Percentiles rank a stretch among this genome's conserved stretches.
Conservation (phyloP, 2,113 vertebrate species). For the Phrynosoma platyrhinos region DNA sequence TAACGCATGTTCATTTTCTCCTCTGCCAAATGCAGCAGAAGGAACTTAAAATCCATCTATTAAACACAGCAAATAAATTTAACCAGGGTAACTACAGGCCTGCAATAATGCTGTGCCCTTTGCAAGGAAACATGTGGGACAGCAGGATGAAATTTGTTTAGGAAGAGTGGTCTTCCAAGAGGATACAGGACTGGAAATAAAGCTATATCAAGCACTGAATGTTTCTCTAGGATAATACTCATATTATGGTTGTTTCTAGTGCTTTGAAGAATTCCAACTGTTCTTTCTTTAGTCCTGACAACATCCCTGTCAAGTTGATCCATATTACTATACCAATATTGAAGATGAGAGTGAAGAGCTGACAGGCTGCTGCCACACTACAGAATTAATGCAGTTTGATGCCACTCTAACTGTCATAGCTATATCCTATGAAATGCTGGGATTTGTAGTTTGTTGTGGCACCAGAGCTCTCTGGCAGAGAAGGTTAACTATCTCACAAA, state of each 20-base stretch:
- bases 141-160: conserved; percentile 1
- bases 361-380: too few relatives aligned
- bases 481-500: too few relatives aligned
- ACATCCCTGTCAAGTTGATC: not conserved
- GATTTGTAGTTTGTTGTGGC: too few relatives aligned
- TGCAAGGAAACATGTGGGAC: conserved; percentile 31
- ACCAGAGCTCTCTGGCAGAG: too few relatives aligned
- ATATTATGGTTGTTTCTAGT: too few relatives aligned
- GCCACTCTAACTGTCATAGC: too few relatives aligned
- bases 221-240: conserved; percentile 32
- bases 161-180: conserved; percentile 36
- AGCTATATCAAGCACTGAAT: conserved; percentile 6
- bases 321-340: not conserved
- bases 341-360: too few relatives aligned
- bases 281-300: not conserved
- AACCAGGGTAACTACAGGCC: not conserved
- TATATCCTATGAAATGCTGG: too few relatives aligned
- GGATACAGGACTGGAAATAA: conserved; percentile 33
- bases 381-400: too few relatives aligned
- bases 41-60: conserved; percentile 10
- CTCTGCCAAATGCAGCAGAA: conserved; percentile 42
- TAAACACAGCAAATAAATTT: conserved; percentile 24
- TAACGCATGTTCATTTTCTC: conserved; percentile 51
- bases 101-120: conserved; percentile 26
- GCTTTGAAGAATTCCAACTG: not conserved